Percentiles rank a stretch among this genome's conserved stretches.
These are phyloP conservation scores for Autographa pulchrina DNA, from an alignment of 2,888 invertebrate species.

Conservation along the genomic window DNA sequence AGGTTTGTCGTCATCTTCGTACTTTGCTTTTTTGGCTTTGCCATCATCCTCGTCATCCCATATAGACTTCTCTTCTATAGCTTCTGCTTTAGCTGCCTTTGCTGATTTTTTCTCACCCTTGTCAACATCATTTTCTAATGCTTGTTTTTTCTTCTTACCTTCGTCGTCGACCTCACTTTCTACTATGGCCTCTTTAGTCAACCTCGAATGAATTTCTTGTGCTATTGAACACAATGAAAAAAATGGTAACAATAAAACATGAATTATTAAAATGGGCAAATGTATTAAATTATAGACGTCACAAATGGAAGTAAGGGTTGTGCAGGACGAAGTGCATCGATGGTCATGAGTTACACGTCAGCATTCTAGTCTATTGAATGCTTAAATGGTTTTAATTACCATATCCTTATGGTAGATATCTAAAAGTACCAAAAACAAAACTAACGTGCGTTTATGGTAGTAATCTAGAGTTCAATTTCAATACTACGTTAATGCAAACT, in stretches of 20 bases:
- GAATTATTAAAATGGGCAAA: conserved; percentile 62
- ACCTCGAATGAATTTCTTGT: conserved; percentile 86
- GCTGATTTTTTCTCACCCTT: conserved; percentile 61
- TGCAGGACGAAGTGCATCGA: conserved; percentile 62
- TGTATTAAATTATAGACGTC: conserved; percentile 74
- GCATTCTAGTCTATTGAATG: conserved; percentile 85
- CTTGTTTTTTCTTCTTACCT: conserved; percentile 67
- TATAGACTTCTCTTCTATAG: conserved; percentile 70
- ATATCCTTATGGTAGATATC: conserved; percentile 75
- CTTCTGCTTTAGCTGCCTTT: conserved; percentile 67
- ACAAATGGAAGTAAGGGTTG: conserved; percentile 73
- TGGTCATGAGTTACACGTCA: conserved; percentile 70
- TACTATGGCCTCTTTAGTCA: conserved; percentile 83
- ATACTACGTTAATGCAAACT: conserved; percentile 78
- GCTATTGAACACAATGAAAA: conserved; percentile 82
- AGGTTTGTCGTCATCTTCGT: conserved; percentile 66
- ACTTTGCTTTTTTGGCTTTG: conserved; percentile 67
- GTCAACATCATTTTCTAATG: conserved; percentile 69
- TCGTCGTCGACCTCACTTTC: conserved; percentile 87
- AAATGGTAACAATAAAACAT: conserved; percentile 72
- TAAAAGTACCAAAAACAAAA: conserved; percentile 77
- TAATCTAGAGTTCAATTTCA: conserved; percentile 67
- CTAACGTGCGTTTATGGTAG: conserved; percentile 78
- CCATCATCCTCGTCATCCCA: conserved; percentile 76
- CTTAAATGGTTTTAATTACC: conserved; percentile 72